Conservation (phyloP, 2,888 invertebrate species). For the Nemapogon koenigi region DNA sequence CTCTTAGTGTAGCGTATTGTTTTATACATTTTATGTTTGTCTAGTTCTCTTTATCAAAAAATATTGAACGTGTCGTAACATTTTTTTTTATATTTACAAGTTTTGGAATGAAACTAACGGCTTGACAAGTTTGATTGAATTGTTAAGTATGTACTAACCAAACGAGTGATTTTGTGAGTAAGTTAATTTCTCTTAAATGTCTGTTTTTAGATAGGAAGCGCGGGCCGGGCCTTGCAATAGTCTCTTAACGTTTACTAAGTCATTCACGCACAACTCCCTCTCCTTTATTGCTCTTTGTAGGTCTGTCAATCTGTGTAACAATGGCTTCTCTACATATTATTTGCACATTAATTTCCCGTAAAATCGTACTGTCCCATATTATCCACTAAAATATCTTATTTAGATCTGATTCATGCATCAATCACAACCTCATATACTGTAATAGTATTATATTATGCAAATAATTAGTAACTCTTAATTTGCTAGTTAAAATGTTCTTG, state of each 20-base stretch:
- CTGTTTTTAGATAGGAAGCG: slow-evolving; percentile 16
- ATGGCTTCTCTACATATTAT: too few species aligned
- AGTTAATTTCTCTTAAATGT: too few species aligned
- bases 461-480: too few species aligned
- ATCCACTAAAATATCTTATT: too few species aligned
- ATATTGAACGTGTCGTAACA: slow-evolving; percentile 35
- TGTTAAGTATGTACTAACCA: slow-evolving; percentile 52
- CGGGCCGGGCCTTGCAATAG: slow-evolving; percentile 59
- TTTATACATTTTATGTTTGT: slow-evolving; percentile 41
- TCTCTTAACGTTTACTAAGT: slow-evolving; percentile 25
- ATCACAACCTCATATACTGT: too few species aligned
- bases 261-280: slow-evolving; percentile 21
- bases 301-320: too few species aligned
- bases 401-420: too few species aligned
- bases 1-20: slow-evolving; percentile 54
- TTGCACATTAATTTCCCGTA: too few species aligned
- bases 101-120: slow-evolving; percentile 42
- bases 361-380: too few species aligned
- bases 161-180: slow-evolving; percentile 44
- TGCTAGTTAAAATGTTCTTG: too few species aligned
- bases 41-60: slow-evolving; percentile 38
- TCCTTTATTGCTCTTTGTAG: slow-evolving; percentile 1
- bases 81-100: slow-evolving; percentile 16
- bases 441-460: too few species aligned
- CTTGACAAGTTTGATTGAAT: slow-evolving; percentile 50